Base-by-base conservation (phyloP, 2,113 vertebrate species). In the Neofelis nebulosa region DNA sequence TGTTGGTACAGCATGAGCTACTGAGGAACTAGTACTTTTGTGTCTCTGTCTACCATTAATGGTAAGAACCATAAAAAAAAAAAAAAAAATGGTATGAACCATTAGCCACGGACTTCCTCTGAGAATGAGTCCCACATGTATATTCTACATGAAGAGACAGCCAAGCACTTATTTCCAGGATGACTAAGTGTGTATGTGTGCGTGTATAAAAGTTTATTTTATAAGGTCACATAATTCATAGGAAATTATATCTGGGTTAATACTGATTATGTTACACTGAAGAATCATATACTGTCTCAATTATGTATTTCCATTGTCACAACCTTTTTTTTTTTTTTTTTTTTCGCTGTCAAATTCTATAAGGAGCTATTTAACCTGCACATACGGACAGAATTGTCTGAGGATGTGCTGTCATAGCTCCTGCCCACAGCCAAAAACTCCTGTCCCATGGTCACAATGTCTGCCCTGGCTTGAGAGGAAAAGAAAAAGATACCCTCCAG, bases 91-190 rank as follows among this genome's bases (percentile, higher is more conserved):
- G 65, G 57, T 91, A 93, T 97, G 52, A 89, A 69, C 38, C 33
- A 65, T 76, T 86, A 80, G 65, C 41, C 61, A 52, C 48, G 65
- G n/a, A 95, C 61, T 95, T 96, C 69, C 55, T 97, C 69, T 93
- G 52, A 96, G 55, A 88, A 80, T 73, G 71, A 85, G 61, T 27
- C 52, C 9, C 82, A 57, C 29, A 81, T 12, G 29, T n/a, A 55
- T 14, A 55, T 92, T 90, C 84, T 57, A 84, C 66, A 52, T 21
- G 50, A 96, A 94, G 71, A 82, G 82, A 38, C 31, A 91, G 13
- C 4, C 73, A 90, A 86, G 21, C 66, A 78, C 66, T 94, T 87
- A 65, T 97, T 97, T 92, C 91, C 87, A 95, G 23, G 61, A 66
- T 94, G 85, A 92, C 41, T 91, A 92, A 94, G 41, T 2, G 2